A percentile compares a stretch with the other conserved stretches of the same genome.
phyloP scores from a whole-genome alignment of 2,113 vertebrate genomes.

The Zingel zingel region DNA sequence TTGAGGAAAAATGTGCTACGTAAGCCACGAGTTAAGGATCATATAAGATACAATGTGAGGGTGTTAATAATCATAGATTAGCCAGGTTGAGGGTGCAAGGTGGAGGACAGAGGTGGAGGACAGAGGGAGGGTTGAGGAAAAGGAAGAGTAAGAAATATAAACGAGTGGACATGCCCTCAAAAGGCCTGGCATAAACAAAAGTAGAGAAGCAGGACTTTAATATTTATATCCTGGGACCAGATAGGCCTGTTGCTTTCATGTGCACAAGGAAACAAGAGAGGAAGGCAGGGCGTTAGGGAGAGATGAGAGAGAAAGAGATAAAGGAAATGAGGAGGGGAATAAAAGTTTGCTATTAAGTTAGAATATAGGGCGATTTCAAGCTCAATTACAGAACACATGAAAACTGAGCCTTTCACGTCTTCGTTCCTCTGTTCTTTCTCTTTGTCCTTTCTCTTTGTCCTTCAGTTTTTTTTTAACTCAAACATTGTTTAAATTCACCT shows the following conservation, averaged over 20 bases:
- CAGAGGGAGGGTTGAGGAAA: constrained; percentile 5
- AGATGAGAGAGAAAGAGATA: constrained; percentile 22
- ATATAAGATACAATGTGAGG: neutral
- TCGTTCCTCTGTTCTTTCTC: constrained; percentile 17
- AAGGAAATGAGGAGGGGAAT: constrained; percentile 27
- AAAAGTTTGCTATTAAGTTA: constrained; percentile 45
- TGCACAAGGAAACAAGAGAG: constrained; percentile 35
- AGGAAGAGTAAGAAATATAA: neutral
- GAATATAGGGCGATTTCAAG: constrained; percentile 59
- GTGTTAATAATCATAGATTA: constrained; percentile 37
- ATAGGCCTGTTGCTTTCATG: constrained; percentile 50
- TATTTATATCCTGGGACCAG: constrained; percentile 68
- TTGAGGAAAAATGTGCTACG: neutral
- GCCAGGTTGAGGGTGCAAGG: constrained; percentile 8
- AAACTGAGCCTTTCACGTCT: constrained; percentile 24
- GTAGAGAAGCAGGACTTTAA: constrained; percentile 51
- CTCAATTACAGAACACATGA: constrained; percentile 56
- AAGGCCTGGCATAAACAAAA: constrained; percentile 60
- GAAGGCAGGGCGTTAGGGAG: neutral
- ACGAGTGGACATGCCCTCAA: constrained; percentile 31
- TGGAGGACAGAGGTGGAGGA: constrained; percentile 49
- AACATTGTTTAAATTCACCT: no score
- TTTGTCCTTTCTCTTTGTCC: no score
- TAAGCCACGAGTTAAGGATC: neutral
- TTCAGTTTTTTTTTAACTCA: constrained; percentile 2